Conservation (phyloP, 2,797 vertebrate genomes). For the Thaleichthys pacificus region DNA sequence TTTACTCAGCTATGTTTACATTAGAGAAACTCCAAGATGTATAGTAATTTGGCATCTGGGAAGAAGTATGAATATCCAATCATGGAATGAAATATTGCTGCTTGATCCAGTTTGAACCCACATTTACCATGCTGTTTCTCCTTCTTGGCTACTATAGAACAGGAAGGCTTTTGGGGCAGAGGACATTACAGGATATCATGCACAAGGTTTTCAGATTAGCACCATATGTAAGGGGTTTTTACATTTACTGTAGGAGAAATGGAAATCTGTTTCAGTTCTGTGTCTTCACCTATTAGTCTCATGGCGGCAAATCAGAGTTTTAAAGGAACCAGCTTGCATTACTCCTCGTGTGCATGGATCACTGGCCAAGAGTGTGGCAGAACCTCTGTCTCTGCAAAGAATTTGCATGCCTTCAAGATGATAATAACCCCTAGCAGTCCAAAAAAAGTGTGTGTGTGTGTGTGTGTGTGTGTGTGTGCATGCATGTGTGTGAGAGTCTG, state of each 20-base stretch:
- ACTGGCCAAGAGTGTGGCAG: constrained; percentile 25
- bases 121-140: constrained; percentile 9
- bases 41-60: neutral
- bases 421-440: constrained; percentile 13
- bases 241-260: constrained; percentile 30
- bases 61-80: neutral
- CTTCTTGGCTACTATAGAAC: constrained; percentile 21
- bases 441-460: neutral
- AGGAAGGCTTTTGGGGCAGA: constrained; percentile 16
- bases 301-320: constrained; percentile 48
- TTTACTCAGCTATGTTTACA: neutral
- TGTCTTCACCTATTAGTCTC: constrained; percentile 43
- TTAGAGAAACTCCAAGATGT: neutral
- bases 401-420: constrained; percentile 35
- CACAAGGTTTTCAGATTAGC: constrained; percentile 30
- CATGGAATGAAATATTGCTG: neutral
- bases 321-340: constrained; percentile 53
- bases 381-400: constrained; percentile 5
- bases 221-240: constrained; percentile 33
- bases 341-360: constrained; percentile 28
- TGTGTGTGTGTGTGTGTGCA: neutral
- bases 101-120: neutral
- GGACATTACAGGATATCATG: constrained; percentile 30
- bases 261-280: constrained; percentile 38
- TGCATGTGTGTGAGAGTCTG: neutral